Conservation (phyloP, 2,113 vertebrate species). For the Platichthys stellatus region DNA sequence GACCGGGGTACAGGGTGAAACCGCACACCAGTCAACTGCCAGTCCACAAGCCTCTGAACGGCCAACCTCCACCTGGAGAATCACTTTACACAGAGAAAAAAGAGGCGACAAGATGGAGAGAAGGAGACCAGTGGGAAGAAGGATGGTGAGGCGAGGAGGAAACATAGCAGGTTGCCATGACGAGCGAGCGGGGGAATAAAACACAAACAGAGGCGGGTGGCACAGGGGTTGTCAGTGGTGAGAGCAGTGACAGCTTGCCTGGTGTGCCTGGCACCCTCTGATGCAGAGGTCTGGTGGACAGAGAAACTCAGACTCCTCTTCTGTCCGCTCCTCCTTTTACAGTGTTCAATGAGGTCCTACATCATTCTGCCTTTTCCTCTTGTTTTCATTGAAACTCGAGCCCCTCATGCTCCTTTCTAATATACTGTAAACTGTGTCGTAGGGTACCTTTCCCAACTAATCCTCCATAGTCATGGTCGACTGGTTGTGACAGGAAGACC, state of each 20-base stretch:
- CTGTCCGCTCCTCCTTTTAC: slow-evolving; percentile 6
- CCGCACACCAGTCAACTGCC: slow-evolving; percentile 67
- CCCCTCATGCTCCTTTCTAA: slow-evolving; percentile 23
- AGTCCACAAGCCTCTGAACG: slow-evolving; percentile 62
- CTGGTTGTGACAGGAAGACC: slow-evolving; percentile 68
- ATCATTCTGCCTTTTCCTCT: neutral
- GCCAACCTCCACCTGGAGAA: slow-evolving; percentile 75
- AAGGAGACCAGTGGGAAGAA: slow-evolving; percentile 52
- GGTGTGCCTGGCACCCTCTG: slow-evolving; percentile 58
- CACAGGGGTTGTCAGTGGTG: slow-evolving; percentile 53
- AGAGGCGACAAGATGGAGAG: slow-evolving; percentile 56
- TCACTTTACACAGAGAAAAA: slow-evolving; percentile 71
- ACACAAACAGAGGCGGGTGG: slow-evolving; percentile 76
- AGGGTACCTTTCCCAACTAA: slow-evolving; percentile 41
- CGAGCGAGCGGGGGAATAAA: slow-evolving; percentile 70
- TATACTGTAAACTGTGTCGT: slow-evolving; percentile 34
- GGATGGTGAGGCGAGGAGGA: slow-evolving; percentile 54
- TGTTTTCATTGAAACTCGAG: slow-evolving; percentile 53
- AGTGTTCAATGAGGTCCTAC: slow-evolving; percentile 29
- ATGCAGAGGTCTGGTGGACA: slow-evolving; percentile 52
- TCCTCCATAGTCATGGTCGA: slow-evolving; percentile 50
- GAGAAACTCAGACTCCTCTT: slow-evolving; percentile 25
- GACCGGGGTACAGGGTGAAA: slow-evolving; percentile 68
- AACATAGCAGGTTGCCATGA: slow-evolving; percentile 78
- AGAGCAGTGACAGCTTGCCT: slow-evolving; percentile 70